A percentile compares a stretch with the other conserved stretches of the same genome.
Conservation (phyloP, 2,888 invertebrate genomes). For the Prosapia bicincta region DNA sequence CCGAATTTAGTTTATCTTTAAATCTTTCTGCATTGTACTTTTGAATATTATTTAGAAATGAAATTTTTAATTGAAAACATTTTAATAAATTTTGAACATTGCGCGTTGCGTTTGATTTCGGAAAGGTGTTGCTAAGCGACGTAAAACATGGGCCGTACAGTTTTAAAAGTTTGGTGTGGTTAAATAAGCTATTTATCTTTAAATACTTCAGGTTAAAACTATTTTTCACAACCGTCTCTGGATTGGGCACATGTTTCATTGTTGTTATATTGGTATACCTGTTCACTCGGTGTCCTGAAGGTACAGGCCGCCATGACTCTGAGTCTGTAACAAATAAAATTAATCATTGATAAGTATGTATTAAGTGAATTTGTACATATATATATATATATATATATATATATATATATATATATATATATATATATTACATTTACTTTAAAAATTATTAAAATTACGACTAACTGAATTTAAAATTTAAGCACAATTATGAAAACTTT, state of each 20-base stretch:
- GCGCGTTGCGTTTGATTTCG: neutral
- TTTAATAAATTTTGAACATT: neutral
- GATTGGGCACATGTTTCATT: neutral
- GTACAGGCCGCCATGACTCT: slow-evolving; percentile 18
- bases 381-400: too few relatives aligned
- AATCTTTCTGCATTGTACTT: neutral
- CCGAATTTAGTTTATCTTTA: neutral
- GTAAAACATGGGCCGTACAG: neutral
- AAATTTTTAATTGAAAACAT: neutral
- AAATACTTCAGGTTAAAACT: neutral
- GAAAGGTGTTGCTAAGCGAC: neutral
- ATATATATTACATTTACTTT: too few relatives aligned
- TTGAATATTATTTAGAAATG: neutral
- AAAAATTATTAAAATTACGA: too few relatives aligned
- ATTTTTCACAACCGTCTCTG: neutral
- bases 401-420: too few relatives aligned
- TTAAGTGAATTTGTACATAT: too few relatives aligned
- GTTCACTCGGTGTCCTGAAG: slow-evolving; percentile 22
- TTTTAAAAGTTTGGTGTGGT: neutral
- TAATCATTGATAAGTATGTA: too few relatives aligned
- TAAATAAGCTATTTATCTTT: slow-evolving; percentile 7
- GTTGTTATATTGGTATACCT: slow-evolving; percentile 6
- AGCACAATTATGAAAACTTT: too few relatives aligned
- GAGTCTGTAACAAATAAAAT: slow-evolving; percentile 16
- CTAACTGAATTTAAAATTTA: too few relatives aligned